These are phyloP conservation scores for Emmelina monodactyla DNA, from an alignment of 2,888 invertebrate genomes.

Conservation along the genomic window DNA sequence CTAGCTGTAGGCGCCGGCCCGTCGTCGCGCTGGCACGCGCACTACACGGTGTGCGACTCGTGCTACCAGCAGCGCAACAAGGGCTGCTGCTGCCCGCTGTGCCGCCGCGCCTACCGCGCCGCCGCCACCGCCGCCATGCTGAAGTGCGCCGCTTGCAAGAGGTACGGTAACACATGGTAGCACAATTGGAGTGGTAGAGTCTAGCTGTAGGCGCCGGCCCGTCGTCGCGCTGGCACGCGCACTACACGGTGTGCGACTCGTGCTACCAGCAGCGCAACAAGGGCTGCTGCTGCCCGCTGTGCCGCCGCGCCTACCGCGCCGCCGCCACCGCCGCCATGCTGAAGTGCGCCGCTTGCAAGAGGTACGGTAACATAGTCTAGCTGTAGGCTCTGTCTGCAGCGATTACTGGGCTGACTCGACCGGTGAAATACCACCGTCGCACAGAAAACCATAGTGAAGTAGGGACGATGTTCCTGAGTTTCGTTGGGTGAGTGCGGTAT, in stretches of 20 bases:
- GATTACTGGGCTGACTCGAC: too few species aligned
- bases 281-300: slow-evolving; percentile 93
- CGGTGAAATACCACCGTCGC: too few species aligned
- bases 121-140: slow-evolving; percentile 96
- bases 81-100: slow-evolving; percentile 93
- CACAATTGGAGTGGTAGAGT: too few species aligned
- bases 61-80: slow-evolving; percentile 98
- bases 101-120: slow-evolving; percentile 92
- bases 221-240: slow-evolving; percentile 96
- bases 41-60: slow-evolving; percentile 97
- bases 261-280: slow-evolving; percentile 98
- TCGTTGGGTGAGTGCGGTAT: too few species aligned
- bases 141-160: slow-evolving; percentile 86
- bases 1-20: slow-evolving; percentile 96
- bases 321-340: slow-evolving; percentile 96
- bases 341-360: slow-evolving; percentile 86
- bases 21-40: slow-evolving; percentile 96
- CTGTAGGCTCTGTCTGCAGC: too few species aligned
- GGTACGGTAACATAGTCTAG: too few species aligned
- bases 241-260: slow-evolving; percentile 97
- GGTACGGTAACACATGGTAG: too few species aligned
- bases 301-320: slow-evolving; percentile 92
- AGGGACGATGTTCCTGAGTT: too few species aligned
- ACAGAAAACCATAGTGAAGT: too few species aligned
- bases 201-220: slow-evolving; percentile 96